A percentile compares a stretch with the other conserved stretches of the same genome.
Conservation (phyloP, 1,140 invertebrate genomes). For the Saccostrea cuccullata region DNA sequence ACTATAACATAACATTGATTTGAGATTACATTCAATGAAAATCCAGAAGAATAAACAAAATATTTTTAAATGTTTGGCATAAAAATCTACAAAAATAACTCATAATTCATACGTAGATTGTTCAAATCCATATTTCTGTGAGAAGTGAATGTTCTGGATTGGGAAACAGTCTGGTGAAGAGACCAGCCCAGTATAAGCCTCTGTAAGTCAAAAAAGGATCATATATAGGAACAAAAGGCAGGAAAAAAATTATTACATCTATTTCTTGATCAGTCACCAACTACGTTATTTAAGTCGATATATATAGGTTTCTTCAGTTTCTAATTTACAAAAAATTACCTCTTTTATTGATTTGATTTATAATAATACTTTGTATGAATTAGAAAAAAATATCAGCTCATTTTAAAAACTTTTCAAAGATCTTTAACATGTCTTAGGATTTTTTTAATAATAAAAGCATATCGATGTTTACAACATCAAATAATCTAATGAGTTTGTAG, state of each 20-base stretch:
- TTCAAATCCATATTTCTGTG: conserved; percentile 49
- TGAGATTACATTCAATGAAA: no score
- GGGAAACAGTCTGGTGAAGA: conserved; percentile 43
- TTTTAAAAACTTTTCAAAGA: no score
- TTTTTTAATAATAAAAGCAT: neutral
- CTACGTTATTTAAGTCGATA: no score
- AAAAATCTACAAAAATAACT: neutral
- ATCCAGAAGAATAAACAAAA: no score
- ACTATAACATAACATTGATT: no score
- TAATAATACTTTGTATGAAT: neutral
- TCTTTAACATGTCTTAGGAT: no score
- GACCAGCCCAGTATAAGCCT: conserved; percentile 28
- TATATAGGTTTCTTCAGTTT: no score
- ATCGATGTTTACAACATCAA: neutral
- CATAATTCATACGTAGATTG: conserved; percentile 40
- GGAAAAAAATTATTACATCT: neutral
- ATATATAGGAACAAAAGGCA: neutral
- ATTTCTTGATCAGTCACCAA: no score
- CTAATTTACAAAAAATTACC: no score
- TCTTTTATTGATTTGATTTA: no score
- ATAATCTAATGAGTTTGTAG: neutral
- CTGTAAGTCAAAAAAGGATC: neutral
- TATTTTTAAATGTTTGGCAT: no score
- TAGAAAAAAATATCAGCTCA: no score
- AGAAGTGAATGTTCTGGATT: conserved; percentile 14